Base-by-base conservation (phyloP, 2,113 vertebrate species). In the Clarias gariepinus region DNA sequence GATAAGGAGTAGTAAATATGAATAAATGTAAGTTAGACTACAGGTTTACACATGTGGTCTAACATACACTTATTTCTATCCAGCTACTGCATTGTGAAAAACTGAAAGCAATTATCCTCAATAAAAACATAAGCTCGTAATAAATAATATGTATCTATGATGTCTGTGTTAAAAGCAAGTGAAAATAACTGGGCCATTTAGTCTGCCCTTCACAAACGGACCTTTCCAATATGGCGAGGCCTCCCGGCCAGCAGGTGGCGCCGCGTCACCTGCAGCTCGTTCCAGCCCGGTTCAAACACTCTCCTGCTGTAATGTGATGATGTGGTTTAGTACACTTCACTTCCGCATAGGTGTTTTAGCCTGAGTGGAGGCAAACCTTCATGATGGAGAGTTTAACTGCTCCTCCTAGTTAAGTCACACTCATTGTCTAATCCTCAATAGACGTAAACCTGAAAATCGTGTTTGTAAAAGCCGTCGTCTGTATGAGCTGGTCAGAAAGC, bases 321-420 rank as follows among this genome's bases (percentile, higher is more conserved):
- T 88, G 95, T 95, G 94, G 82, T 89, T 77, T 92, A 88, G 68
- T 0, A 8, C 9, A n/a, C 11, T 55, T 47, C 53, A 90, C 91
- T 94, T 95, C 95, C 95, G 94, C 87, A 25, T 94, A 71, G 77
- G 92, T 96, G 94, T 93, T 90, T 87, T 69, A 61, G 78, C 81
- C 87, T 93, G 92, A 93, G 91, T 91, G 93, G 92, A 90, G 89
- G 92, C 84, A 23, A 82, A 90, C 5, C 68, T 86, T 87, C 9
- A 82, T 63, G 80, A 64, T 83, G 80, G 12, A 23, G 4, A 36
- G 28, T 74, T 55, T 30, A 57, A 66, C 13, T 7, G 3, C 84
- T 68, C 55, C 25, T 60, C n/a, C 83, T 30, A 33, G 21, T 41
- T 36, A 76, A 61, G 2, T 25, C 41, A 52, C 55, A n/a, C 18